Evolutionary conservation across 1,140 invertebrate genomes (phyloP).

Genomic region (Adelges cooleyi): DNA sequence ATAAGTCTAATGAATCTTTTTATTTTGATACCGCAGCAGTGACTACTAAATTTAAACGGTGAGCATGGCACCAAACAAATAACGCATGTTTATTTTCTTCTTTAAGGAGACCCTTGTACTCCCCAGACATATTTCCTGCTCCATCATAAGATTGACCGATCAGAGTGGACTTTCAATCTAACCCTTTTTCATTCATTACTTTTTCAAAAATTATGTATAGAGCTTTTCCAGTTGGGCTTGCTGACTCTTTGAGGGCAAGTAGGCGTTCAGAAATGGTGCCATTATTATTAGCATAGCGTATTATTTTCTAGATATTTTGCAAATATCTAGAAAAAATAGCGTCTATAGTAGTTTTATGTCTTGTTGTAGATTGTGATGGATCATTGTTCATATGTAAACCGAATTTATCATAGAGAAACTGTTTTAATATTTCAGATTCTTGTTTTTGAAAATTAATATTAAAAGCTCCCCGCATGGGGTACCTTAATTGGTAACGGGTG

Average conservation of each 20-base stretch:
- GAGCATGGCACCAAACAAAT: neutral
- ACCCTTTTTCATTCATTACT: neutral
- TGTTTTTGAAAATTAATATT: too few relatives aligned
- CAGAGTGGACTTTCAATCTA: neutral
- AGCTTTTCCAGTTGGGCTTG: neutral
- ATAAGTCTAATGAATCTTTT: neutral
- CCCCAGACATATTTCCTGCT: neutral
- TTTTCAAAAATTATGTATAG: neutral
- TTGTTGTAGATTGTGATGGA: too few relatives aligned
- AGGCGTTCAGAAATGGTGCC: neutral
- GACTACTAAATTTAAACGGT: neutral
- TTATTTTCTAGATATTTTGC: too few relatives aligned
- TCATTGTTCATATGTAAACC: too few relatives aligned
- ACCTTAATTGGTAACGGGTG: too few relatives aligned
- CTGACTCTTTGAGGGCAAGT: neutral
- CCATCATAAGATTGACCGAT: neutral
- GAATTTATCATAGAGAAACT: too few relatives aligned
- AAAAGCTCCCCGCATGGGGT: too few relatives aligned
- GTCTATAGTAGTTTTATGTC: too few relatives aligned
- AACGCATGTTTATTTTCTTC: neutral
- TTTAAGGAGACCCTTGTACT: neutral
- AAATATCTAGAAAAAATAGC: too few relatives aligned
- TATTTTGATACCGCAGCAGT: too few relatives aligned
- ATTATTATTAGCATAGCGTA: neutral
- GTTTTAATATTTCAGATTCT: too few relatives aligned